These are phyloP conservation scores for Lerema accius DNA, from an alignment of 1,140 invertebrate genomes.

Conservation along the genomic window DNA sequence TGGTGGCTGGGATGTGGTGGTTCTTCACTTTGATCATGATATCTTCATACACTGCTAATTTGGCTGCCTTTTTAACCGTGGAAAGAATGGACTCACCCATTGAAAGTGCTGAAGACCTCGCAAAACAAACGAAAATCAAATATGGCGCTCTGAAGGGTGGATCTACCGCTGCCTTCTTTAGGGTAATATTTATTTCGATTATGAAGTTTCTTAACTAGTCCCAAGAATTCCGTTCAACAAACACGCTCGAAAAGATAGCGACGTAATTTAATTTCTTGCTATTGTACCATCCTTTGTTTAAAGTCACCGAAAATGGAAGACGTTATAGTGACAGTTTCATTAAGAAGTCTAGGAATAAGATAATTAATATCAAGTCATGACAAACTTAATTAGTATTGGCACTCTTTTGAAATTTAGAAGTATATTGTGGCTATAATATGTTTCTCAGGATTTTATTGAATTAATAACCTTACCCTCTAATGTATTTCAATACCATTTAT, in stretches of 20 bases:
- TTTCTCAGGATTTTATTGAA: too few relatives aligned
- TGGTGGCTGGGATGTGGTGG: constrained; percentile 98
- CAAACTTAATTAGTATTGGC: too few relatives aligned
- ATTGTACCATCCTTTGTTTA: not conserved
- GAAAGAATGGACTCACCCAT: constrained; percentile 98
- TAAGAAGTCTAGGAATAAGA: too few relatives aligned
- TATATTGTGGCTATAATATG: too few relatives aligned
- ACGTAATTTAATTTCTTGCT: constrained; percentile 21
- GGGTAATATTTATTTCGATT: constrained; percentile 84
- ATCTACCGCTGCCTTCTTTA: constrained; percentile 95
- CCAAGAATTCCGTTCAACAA: constrained; percentile 7
- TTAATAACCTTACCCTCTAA: too few relatives aligned
- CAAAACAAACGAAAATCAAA: constrained; percentile 98
- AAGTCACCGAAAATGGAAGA: not conserved
- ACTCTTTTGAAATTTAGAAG: too few relatives aligned
- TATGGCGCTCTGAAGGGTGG: constrained; percentile 97
- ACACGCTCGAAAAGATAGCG: constrained; percentile 3
- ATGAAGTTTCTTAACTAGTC: constrained; percentile 22
- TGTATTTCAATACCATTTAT: too few relatives aligned
- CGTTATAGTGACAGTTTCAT: too few relatives aligned
- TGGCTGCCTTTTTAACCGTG: constrained; percentile 98
- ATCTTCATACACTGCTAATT: constrained; percentile 98
- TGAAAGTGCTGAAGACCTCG: constrained; percentile 96
- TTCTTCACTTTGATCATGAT: constrained; percentile 99
- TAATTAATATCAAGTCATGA: too few relatives aligned